Percentiles rank a stretch among this genome's conserved stretches.
Evolutionary conservation across 2,797 vertebrate species (phyloP).

Genomic region (Sphaeramia orbicularis): DNA sequence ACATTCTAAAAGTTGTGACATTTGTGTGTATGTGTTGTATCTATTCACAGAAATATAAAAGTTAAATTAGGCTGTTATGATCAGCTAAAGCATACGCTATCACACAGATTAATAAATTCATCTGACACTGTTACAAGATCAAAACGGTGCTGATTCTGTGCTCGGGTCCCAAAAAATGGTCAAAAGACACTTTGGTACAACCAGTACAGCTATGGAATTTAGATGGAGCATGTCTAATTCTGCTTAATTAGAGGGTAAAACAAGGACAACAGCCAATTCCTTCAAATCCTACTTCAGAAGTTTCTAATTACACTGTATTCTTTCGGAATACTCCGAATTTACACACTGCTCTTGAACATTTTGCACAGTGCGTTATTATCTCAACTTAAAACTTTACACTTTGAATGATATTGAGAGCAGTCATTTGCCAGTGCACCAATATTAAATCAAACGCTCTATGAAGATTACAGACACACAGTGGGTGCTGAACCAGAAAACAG

Average conservation of each 20-base stretch:
- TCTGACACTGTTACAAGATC: too few species aligned
- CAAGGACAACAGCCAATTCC: conserved; percentile 14
- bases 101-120: too few species aligned
- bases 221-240: conserved; percentile 15
- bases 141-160: too few species aligned
- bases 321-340: conserved; percentile 2
- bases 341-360: conserved; percentile 13
- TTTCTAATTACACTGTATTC: conserved; percentile 28
- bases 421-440: conserved; percentile 28
- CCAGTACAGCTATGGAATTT: conserved; percentile 14
- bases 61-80: too few species aligned
- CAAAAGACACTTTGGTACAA: too few species aligned
- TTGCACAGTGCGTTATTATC: conserved; percentile 28
- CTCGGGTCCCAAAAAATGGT: too few species aligned
- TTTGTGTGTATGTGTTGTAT: too few species aligned
- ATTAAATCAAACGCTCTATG: conserved; percentile 59
- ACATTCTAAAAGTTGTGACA: too few species aligned
- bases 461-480: conserved; percentile 43
- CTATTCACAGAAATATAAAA: too few species aligned
- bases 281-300: conserved; percentile 2
- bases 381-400: conserved; percentile 27
- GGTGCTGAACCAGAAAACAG: conserved; percentile 61
- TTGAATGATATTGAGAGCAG: conserved; percentile 16
- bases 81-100: too few species aligned
- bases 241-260: conserved; percentile 10